These are phyloP conservation scores for Phalera bucephala DNA, from an alignment of 2,888 invertebrate species.

Conservation along the genomic window DNA sequence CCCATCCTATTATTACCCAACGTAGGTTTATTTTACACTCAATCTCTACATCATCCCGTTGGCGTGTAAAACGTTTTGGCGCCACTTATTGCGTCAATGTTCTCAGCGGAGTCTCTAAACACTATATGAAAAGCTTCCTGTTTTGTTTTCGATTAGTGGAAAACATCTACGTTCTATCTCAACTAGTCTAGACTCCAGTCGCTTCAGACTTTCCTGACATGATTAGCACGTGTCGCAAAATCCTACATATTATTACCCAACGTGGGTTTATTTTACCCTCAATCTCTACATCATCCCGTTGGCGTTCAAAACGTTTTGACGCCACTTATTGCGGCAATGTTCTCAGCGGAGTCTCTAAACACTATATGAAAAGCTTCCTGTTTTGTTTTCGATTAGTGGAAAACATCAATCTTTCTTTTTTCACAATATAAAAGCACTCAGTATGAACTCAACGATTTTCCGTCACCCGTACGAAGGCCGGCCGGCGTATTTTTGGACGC, in stretches of 20 bases:
- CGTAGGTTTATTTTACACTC: no score
- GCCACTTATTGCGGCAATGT: constrained; percentile 4
- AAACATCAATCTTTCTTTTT: constrained; percentile 48
- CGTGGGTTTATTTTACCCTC: no score
- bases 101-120: constrained; percentile 19
- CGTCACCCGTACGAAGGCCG: constrained; percentile 67
- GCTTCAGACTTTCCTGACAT: no score
- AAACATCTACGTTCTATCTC: no score
- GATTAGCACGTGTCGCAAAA: no score
- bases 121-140: constrained; percentile 34
- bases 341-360: constrained; percentile 19
- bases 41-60: background rate
- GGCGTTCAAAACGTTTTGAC: constrained; percentile 1
- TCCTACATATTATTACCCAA: no score
- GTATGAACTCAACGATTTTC: constrained; percentile 55
- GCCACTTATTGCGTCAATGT: constrained; percentile 4
- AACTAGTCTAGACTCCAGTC: no score
- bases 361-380: constrained; percentile 34
- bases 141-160: constrained; percentile 38
- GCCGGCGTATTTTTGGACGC: constrained; percentile 58
- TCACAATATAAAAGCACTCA: constrained; percentile 44
- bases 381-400: constrained; percentile 38
- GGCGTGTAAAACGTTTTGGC: constrained; percentile 1
- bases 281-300: background rate
- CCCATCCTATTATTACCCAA: no score